Base-by-base conservation (phyloP, 2,113 vertebrate genomes). In the Empidonax alnorum region DNA sequence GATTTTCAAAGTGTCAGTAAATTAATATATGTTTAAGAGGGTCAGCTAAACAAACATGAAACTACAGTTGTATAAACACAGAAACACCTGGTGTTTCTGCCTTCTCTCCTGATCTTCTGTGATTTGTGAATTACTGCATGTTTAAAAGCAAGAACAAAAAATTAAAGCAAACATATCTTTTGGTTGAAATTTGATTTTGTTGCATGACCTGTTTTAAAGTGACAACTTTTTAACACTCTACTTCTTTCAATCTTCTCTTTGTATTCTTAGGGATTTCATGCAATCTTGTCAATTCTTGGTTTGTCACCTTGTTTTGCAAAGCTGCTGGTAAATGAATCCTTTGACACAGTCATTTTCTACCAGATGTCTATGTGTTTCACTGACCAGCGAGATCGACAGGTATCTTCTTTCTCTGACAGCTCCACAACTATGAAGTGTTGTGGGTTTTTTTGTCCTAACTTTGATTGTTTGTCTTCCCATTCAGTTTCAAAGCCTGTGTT, bases 311-410 rank as follows among this genome's bases (percentile, higher is more conserved):
- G 97, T 72, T 98, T 99, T 63, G 98, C 98, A 35, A 98, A 97
- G 68, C 96, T 99, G 42, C 96, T 99, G 63, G 90, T 99, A 78
- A 98, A 97, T 39, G 98, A 99, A 81, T 98, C 98, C 42, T 99
- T 99, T 56, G 99, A 99, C 79, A 96, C 97, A 24, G 98, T 99
- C 12, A 98, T 99, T 96, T 99, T 99, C 96, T 97, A 98, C 53
- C 98, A 98, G 69, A 97, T 99, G 96, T 97, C 98, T 63, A 97
- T 98, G 56, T 98, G 97, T 61, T 89, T 95, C 56, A 71, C 87
- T 6, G 98, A 98, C 59, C 98, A 97, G 59, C 97, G 96, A 74
- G 96, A 96, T 93, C 97, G 75, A 50, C 97, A 98, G 89, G 99
- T 99, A 97, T 96, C 63, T 24, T 27, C 4, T 55, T 27, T 63